Evolutionary conservation across 2,888 invertebrate species (phyloP), one percentile per base, ranked within the genome.

Genomic region (Bugulina stolonifera): DNA sequence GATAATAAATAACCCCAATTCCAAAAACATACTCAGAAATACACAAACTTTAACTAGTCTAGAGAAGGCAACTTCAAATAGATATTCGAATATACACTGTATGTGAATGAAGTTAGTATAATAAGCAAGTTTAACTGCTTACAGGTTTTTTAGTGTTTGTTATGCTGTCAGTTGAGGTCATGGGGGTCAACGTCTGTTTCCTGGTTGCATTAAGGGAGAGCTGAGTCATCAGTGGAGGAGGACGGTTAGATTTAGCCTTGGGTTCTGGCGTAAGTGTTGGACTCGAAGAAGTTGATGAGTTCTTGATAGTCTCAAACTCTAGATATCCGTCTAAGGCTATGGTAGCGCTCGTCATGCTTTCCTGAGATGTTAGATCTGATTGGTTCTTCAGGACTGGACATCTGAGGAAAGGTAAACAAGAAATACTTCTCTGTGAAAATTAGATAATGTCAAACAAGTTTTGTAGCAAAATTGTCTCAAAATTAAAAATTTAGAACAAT

Each of bases 261-360:
- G 5, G 5, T 43, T 43, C 43, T 43, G 43, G 43, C 43, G 18
- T 43, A 10, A 10, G 43, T 43, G 43, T 5, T 43, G 43, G 43
- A 43, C 43, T 43, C 5, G 43, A 43, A 5, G 43, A 18, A n/a
- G n/a, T n/a, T n/a, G n/a, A n/a, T 43, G 43, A 43, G 5, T 43
- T 43, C 10, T 18, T 43, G 43, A 64, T 27, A 3, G 64, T 27
- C 5, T 64, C 27, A 34, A 64, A 64, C 32, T 64, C 64, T 14
- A 64, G 64, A 34, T 64, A 64, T 64, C 64, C 64, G 27, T 64
- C 64, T 34, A 14, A 27, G 14, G 64, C 27, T 14, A 64, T n/a
- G n/a, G 27, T 64, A n/a, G 57, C n/a, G n/a, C n/a, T n/a, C 43
- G 43, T 43, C 43, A 43, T 43, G 43, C 18, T 43, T 18, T 43